Base-by-base conservation (phyloP, 2,888 invertebrate genomes). In the Laspeyria flexula region DNA sequence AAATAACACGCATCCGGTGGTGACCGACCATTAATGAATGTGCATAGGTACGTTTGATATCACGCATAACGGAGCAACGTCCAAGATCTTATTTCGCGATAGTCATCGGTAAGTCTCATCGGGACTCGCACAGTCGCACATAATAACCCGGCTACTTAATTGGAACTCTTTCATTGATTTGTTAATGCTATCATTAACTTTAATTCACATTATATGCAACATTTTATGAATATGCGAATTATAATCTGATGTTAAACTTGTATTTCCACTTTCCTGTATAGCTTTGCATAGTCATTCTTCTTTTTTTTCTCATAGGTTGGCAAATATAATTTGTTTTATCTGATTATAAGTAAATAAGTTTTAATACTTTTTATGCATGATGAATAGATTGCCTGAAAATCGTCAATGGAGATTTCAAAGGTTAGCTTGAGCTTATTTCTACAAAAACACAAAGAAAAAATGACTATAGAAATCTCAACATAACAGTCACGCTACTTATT, bases 81-180 rank as follows among this genome's bases (percentile, higher is more conserved):
- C 71, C 66, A 79, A 86, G 88, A 88, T 88, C 84, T 82, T 81
- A 90, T 88, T 88, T 87, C 59, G 67, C 78, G 89, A 89, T 89
- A 85, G 73, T 78, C 68, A 79, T 75, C 73, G 68, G 68, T 71
- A 41, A 59, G 55, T 55, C 25, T 25, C 25, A 25, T 25, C 79
- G 77, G 78, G 81, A 79, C 81, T 77, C 70, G 75, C 79, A 77
- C 77, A 73, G 80, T 75, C 72, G 58, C 65, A 73, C 75, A 75
- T 85, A 84, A 84, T 83, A 85, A 82, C 80, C 71, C 59, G 65
- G 74, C 79, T 82, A 81, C 82, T 85, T 88, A 87, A 88, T 88
- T 88, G 87, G 83, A 86, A 80, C 74, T 73, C 72, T 56, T 62
- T 82, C 81, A 86, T 84, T 85, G 86, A 88, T 89, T 88, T 86